Percentiles rank a stretch among this genome's conserved stretches.
phyloP scores from a whole-genome alignment of 2,888 invertebrate genomes.

The Dryomyza anilis region DNA sequence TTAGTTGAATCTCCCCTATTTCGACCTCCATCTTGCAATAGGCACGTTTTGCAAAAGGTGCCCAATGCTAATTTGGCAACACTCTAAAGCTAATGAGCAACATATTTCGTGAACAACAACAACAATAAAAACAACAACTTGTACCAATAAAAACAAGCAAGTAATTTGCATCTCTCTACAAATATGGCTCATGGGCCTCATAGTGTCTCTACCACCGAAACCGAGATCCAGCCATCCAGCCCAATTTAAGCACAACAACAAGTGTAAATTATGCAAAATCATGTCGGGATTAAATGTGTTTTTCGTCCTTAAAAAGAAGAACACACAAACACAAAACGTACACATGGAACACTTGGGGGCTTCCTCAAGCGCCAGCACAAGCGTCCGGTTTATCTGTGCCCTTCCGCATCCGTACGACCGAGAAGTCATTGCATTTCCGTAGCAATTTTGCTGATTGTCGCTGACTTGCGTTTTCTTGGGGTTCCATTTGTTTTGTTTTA shows the following conservation, averaged over 20 bases:
- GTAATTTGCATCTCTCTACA: background rate
- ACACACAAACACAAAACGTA: background rate
- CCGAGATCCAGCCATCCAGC: background rate
- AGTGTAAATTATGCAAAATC: conserved; percentile 31
- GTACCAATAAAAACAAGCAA: background rate
- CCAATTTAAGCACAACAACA: background rate
- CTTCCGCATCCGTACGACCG: conserved; percentile 10
- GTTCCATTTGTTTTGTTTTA: background rate
- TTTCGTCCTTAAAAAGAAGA: background rate
- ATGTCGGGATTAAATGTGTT: conserved; percentile 18
- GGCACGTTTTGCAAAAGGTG: background rate
- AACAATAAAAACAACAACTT: background rate
- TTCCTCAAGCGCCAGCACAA: background rate
- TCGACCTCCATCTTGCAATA: no score
- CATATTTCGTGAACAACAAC: background rate
- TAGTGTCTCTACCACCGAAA: background rate
- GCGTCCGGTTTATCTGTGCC: conserved; percentile 1
- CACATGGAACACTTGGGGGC: background rate
- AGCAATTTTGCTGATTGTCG: conserved; percentile 9
- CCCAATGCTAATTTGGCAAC: background rate
- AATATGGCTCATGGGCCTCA: background rate
- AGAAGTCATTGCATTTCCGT: conserved; percentile 22
- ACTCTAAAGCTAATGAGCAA: conserved; percentile 11
- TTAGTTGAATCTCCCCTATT: no score
- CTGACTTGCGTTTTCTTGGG: background rate